Base-by-base conservation (phyloP, 2,888 invertebrate genomes). In the Epiblema foenella region DNA sequence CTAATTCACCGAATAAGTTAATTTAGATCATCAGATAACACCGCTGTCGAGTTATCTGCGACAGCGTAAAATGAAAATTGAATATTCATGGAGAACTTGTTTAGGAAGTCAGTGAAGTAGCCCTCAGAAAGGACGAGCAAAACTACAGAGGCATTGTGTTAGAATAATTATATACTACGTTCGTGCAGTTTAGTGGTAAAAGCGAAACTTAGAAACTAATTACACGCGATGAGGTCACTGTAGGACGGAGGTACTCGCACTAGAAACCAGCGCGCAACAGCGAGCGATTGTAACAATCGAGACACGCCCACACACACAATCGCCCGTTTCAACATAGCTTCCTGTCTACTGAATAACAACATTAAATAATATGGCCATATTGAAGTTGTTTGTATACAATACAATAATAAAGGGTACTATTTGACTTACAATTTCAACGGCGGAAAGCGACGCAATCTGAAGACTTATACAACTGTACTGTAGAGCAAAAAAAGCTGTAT, bases 271-370 rank as follows among this genome's bases (percentile, higher is more conserved):
- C 85, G 85, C 89, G 90, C 89, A 90, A 84, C 88, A 88, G 78
- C 79, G 75, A 75, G 78, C 80, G 81, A 83, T 79, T 83, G 80
- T 83, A 82, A 86, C 87, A 86, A 88, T 86, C 85, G 77, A 80
- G 85, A 77, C 89, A 87, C 90, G 77, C 91, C 91, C 86, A 88
- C 78, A 60, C 64, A 78, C 75, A 85, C 87, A 87, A 86, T 89
- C 85, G 77, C 81, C 82, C 81, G 83, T 85, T 88, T 85, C 83
- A 80, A 85, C 83, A 86, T 78, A 79, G 81, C 85, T 90, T 91
- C 92, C 92, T 89, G 91, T 89, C 85, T 88, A 85, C 56, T 60
- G 49, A 62, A 54, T 66, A 70, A 49, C 60, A 60, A 71, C 71
- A 71, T 71, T 67, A 67, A 71, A 71, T 71, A 57, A 62, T 62